These are phyloP conservation scores for Antechinus stuartii DNA, from an alignment of 2,113 vertebrate genomes.

Conservation along the genomic window DNA sequence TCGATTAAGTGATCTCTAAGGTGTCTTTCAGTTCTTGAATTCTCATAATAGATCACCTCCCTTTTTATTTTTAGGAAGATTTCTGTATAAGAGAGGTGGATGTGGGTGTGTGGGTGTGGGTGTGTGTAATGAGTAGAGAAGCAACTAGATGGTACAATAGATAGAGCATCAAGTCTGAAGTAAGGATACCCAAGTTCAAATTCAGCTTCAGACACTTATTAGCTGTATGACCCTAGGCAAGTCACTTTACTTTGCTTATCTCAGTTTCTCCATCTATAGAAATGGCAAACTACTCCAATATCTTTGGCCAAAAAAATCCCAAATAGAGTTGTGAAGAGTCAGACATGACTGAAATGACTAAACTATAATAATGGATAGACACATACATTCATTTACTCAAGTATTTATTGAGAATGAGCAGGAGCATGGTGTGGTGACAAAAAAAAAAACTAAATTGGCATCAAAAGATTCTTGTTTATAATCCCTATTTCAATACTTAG, in stretches of 20 bases:
- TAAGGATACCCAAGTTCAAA: background rate
- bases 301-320: no score
- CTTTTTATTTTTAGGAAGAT: background rate
- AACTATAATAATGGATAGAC: no score
- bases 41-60: background rate
- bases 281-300: no score
- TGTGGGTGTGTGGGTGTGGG: background rate
- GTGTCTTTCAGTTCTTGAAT: background rate
- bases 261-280: no score
- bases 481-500: background rate
- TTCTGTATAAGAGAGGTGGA: background rate
- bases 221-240: background rate
- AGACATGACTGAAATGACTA: background rate
- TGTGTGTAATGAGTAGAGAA: background rate
- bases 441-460: background rate
- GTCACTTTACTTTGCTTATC: background rate
- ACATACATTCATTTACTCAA: background rate
- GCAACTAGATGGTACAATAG: background rate
- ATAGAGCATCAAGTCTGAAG: background rate
- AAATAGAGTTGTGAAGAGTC: background rate
- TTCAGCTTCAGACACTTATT: background rate
- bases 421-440: background rate
- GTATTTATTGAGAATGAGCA: background rate
- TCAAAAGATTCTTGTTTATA: background rate
- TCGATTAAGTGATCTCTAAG: background rate